A percentile compares a stretch with the other conserved stretches of the same genome.
These are phyloP conservation scores for Cheilosia scutellata DNA, from an alignment of 2,888 invertebrate species.

Conservation along the genomic window DNA sequence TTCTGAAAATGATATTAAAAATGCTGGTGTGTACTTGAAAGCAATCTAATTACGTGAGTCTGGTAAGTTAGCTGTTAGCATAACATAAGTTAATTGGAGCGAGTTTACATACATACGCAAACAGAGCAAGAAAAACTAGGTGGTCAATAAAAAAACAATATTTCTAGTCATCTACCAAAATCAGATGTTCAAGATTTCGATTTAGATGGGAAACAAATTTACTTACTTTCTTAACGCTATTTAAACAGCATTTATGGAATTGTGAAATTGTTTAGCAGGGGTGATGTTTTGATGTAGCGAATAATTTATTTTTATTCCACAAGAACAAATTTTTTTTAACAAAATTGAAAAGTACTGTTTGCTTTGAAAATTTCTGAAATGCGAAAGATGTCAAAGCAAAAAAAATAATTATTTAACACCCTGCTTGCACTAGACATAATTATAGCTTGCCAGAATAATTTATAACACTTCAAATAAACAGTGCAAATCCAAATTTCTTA, in stretches of 20 bases:
- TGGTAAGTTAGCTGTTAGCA: constrained; percentile 26
- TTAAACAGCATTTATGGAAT: constrained; percentile 30
- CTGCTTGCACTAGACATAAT: too few species aligned
- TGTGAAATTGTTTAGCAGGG: constrained; percentile 5
- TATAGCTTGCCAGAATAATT: too few species aligned
- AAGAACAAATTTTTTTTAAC: constrained; percentile 46
- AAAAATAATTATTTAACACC: not conserved
- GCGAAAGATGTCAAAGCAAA: constrained; percentile 28
- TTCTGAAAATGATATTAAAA: constrained; percentile 46
- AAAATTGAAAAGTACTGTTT: constrained; percentile 47
- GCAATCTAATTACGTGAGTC: constrained; percentile 52
- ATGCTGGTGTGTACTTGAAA: constrained; percentile 30
- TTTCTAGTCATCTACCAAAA: constrained; percentile 35
- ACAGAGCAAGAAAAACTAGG: constrained; percentile 10
- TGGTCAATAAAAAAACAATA: constrained; percentile 5
- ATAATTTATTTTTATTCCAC: constrained; percentile 59
- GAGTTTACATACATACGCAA: constrained; percentile 44
- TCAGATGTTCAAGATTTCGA: constrained; percentile 38
- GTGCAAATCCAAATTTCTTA: too few species aligned
- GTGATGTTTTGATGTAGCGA: constrained; percentile 36
- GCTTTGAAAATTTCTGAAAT: constrained; percentile 3
- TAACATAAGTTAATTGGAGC: constrained; percentile 54
- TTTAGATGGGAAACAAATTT: not conserved
- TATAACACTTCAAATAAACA: too few species aligned
- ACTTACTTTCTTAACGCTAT: constrained; percentile 47